Evolutionary conservation across 2,888 invertebrate species (phyloP).

Genomic region (Drosophila multiciliata): DNA sequence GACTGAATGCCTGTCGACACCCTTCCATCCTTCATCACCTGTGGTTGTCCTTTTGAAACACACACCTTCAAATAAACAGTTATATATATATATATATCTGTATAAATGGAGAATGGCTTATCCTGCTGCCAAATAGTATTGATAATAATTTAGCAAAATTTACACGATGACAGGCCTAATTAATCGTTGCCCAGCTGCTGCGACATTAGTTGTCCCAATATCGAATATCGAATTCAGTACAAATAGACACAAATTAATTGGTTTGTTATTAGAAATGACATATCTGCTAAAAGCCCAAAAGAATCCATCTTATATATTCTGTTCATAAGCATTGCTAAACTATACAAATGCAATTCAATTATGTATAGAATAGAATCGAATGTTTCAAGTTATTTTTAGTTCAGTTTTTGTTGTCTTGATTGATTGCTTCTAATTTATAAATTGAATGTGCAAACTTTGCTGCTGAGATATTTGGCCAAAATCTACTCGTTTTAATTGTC

Average conservation of each 20-base stretch:
- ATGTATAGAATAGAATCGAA: neutral
- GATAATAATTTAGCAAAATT: constrained; percentile 76
- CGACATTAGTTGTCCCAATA: constrained; percentile 6
- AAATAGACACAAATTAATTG: constrained; percentile 54
- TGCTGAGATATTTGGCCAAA: constrained; percentile 25
- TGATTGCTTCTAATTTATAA: constrained; percentile 45
- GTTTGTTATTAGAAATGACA: constrained; percentile 22
- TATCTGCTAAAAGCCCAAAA: constrained; percentile 2
- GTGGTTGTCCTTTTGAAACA: constrained; percentile 12
- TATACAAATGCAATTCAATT: constrained; percentile 10
- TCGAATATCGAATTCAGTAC: constrained; percentile 12
- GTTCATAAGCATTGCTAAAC: neutral
- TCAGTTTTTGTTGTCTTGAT: constrained; percentile 17
- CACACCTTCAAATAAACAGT: neutral
- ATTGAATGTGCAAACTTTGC: constrained; percentile 21
- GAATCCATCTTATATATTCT: neutral
- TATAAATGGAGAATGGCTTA: neutral
- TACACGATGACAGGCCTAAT: constrained; percentile 73
- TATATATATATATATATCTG: no score
- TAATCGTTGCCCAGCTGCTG: constrained; percentile 51
- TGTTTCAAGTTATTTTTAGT: neutral
- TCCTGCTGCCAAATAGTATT: constrained; percentile 48
- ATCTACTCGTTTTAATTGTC: constrained; percentile 47
- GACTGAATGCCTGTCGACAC: neutral
- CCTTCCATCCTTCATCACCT: constrained; percentile 11